These are phyloP conservation scores for Dioctria rufipes DNA, from an alignment of 2,888 invertebrate species.

Conservation along the genomic window DNA sequence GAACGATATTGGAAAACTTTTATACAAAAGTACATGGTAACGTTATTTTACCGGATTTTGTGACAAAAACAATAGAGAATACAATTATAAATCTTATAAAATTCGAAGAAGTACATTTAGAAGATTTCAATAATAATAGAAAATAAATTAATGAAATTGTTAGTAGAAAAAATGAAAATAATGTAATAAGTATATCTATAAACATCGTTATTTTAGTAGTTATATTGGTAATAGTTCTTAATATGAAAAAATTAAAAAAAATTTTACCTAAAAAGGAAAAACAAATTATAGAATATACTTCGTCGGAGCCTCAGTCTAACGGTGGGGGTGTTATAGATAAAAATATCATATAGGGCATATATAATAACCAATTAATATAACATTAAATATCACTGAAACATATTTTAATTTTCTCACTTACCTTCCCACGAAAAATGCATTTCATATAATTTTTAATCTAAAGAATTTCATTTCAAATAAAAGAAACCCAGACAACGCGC, in stretches of 20 bases:
- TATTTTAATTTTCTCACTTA: too few relatives aligned
- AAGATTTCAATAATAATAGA: not conserved
- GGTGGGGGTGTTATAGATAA: too few relatives aligned
- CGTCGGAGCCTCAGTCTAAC: not conserved
- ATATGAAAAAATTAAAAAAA: too few relatives aligned
- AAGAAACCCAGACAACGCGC: too few relatives aligned
- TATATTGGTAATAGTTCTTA: not conserved
- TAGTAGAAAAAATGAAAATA: not conserved
- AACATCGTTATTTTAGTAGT: not conserved
- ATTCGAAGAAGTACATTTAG: not conserved
- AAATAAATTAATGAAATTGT: not conserved
- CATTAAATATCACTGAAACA: too few relatives aligned
- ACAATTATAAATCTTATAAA: not conserved
- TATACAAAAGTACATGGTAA: not conserved
- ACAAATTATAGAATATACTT: not conserved
- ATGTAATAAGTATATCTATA: not conserved
- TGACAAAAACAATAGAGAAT: not conserved
- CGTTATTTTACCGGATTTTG: too few relatives aligned
- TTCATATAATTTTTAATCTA: too few relatives aligned
- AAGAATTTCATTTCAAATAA: too few relatives aligned
- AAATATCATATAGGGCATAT: too few relatives aligned
- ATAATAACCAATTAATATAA: too few relatives aligned
- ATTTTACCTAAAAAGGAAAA: not conserved
- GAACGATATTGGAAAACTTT: conserved; percentile 50
- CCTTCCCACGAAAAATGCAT: too few relatives aligned